These are phyloP conservation scores for Cladopsammia gracilis DNA, from an alignment of 64 coral and sea anemone genomes.

Conservation along the genomic window DNA sequence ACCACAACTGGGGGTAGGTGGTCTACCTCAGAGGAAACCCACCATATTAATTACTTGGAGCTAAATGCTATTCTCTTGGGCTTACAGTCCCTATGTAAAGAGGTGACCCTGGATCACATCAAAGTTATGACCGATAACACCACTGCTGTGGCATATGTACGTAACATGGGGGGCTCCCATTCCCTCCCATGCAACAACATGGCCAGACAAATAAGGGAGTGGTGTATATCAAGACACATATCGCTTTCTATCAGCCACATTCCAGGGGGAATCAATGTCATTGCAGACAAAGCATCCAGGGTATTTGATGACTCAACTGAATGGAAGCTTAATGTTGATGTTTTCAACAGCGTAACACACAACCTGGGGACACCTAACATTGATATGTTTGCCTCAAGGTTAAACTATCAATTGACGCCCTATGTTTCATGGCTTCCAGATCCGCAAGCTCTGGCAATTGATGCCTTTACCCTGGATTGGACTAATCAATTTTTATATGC, in stretches of 20 bases:
- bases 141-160: constrained; percentile 56
- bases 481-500: too few relatives aligned
- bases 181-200: constrained; percentile 50
- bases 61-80: constrained; percentile 58
- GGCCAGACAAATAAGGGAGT: constrained; percentile 45
- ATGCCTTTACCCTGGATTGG: constrained; percentile 68
- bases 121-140: constrained; percentile 77
- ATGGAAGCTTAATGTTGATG: constrained; percentile 36
- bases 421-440: constrained; percentile 59
- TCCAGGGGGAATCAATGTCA: constrained; percentile 43
- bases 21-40: constrained; percentile 21
- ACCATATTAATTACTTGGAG: constrained; percentile 76
- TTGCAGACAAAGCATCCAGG: constrained; percentile 55
- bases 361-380: constrained; percentile 7
- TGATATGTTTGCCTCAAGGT: constrained; percentile 41
- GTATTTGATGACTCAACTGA: constrained; percentile 52
- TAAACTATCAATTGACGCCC: constrained; percentile 32
- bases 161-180: constrained; percentile 67
- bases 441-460: constrained; percentile 41
- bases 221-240: constrained; percentile 31
- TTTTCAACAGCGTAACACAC: constrained; percentile 15
- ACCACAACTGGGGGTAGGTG: constrained; percentile 37
- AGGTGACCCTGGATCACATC: constrained; percentile 35
- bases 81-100: constrained; percentile 23
- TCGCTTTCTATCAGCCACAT: constrained; percentile 60